phyloP scores from a whole-genome alignment of 2,888 invertebrate species.

The Andrena dorsata region DNA sequence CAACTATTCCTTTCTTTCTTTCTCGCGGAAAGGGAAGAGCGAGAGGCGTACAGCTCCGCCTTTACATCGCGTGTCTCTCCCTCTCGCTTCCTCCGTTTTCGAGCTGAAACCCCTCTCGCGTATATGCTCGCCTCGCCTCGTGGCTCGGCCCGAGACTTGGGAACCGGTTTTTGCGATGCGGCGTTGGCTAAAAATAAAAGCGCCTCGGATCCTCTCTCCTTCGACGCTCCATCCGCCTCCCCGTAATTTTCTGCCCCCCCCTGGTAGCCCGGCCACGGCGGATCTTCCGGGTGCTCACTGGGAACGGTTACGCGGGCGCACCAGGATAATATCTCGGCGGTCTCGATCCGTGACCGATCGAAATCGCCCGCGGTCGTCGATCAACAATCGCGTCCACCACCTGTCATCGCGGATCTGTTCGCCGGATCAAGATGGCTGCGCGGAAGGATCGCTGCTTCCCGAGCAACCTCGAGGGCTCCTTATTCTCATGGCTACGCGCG shows the following conservation, averaged over 20 bases:
- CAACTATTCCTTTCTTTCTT: slow-evolving; percentile 67
- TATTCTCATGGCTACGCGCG: not conserved
- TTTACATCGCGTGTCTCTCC: slow-evolving; percentile 55
- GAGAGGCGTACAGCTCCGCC: slow-evolving; percentile 16
- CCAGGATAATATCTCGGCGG: slow-evolving; percentile 16
- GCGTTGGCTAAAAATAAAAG: slow-evolving; percentile 73
- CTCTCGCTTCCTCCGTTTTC: slow-evolving; percentile 53
- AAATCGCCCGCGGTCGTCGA: slow-evolving; percentile 37
- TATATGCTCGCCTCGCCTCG: slow-evolving; percentile 58
- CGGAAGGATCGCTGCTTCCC: slow-evolving; percentile 31
- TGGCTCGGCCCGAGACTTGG: slow-evolving; percentile 51
- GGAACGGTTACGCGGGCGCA: slow-evolving; percentile 9
- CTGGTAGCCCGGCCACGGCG: slow-evolving; percentile 32
- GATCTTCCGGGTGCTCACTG: slow-evolving; percentile 36
- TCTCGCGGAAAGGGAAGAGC: slow-evolving; percentile 6
- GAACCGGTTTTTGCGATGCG: slow-evolving; percentile 81
- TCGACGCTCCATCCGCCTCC: slow-evolving; percentile 55
- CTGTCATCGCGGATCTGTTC: slow-evolving; percentile 57
- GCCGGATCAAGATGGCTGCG: slow-evolving; percentile 44
- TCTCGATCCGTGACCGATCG: slow-evolving; percentile 47
- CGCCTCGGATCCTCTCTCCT: slow-evolving; percentile 53
- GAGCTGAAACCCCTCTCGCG: slow-evolving; percentile 54
- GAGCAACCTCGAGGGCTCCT: slow-evolving; percentile 5
- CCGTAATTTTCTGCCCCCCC: slow-evolving; percentile 69
- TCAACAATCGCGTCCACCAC: slow-evolving; percentile 54